Percentiles rank a stretch among this genome's conserved stretches.
Conservation (phyloP, 2,113 vertebrate species). For the Apteryx owenii region DNA sequence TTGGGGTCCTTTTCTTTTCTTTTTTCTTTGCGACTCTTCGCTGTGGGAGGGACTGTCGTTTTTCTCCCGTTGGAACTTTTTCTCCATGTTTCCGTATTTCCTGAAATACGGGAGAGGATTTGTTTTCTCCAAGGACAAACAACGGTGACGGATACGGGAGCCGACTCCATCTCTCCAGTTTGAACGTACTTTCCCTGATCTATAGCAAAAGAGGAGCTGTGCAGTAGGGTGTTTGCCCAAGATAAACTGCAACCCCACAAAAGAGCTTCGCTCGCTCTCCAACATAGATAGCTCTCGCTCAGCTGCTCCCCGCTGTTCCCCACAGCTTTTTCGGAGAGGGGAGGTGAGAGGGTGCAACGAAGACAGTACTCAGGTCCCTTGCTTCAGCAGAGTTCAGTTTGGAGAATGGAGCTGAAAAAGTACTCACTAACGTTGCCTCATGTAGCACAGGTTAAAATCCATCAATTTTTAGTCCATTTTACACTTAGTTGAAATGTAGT, state of each 20-base stretch:
- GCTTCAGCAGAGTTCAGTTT: background rate
- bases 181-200: background rate
- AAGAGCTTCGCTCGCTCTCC: background rate
- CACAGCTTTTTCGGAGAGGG: background rate
- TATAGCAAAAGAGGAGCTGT: background rate
- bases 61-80: background rate
- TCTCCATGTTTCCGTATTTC: background rate
- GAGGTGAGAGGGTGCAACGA: background rate
- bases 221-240: background rate
- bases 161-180: background rate
- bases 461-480: background rate
- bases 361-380: too few species aligned
- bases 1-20: background rate
- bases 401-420: background rate
- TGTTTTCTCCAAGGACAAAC: background rate
- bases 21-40: background rate
- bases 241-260: too few species aligned
- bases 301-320: background rate
- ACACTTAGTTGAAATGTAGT: background rate
- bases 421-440: background rate
- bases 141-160: background rate
- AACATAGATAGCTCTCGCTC: accelerated
- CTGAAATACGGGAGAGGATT: background rate
- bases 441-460: background rate
- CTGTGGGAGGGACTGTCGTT: background rate